These are phyloP conservation scores for Serinus canaria DNA, from an alignment of 2,113 vertebrate genomes.

Conservation along the genomic window DNA sequence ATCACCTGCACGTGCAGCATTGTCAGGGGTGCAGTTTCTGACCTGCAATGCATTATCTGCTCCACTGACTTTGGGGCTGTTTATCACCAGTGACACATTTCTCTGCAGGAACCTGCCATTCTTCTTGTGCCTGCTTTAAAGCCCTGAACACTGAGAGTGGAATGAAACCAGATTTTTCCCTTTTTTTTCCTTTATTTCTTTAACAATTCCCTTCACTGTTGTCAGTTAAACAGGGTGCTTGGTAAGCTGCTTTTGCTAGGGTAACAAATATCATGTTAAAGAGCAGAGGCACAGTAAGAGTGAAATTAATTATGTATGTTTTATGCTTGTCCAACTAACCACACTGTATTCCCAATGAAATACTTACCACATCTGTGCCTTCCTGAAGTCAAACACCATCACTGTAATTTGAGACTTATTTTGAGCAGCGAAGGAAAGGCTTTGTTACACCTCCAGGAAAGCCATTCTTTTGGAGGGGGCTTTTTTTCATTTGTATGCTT, in stretches of 20 bases:
- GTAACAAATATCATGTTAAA: constrained; percentile 25
- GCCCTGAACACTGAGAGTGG: background rate
- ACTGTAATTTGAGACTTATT: constrained; percentile 9
- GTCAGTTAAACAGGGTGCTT: constrained; percentile 9
- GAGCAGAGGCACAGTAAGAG: constrained; percentile 30
- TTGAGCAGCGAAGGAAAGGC: background rate
- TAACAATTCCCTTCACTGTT: background rate
- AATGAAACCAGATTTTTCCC: constrained; percentile 25
- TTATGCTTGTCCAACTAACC: constrained; percentile 59
- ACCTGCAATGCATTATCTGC: constrained; percentile 68
- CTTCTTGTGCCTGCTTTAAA: constrained; percentile 46
- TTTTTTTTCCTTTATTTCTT: background rate
- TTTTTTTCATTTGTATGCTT: background rate
- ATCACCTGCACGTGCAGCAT: constrained; percentile 48
- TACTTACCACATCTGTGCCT: constrained; percentile 28
- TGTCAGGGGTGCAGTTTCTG: constrained; percentile 63
- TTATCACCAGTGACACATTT: constrained; percentile 63
- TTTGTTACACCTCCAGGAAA: constrained; percentile 28
- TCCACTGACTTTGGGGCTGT: constrained; percentile 54
- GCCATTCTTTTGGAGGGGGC: background rate
- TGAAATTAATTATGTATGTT: constrained; percentile 63
- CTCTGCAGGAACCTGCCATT: constrained; percentile 55
- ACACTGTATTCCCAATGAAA: constrained; percentile 43
- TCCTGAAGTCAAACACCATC: constrained; percentile 29
- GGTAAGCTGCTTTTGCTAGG: background rate